Base-by-base conservation (phyloP, 2,113 vertebrate genomes). In the Stictonetta naevosa region DNA sequence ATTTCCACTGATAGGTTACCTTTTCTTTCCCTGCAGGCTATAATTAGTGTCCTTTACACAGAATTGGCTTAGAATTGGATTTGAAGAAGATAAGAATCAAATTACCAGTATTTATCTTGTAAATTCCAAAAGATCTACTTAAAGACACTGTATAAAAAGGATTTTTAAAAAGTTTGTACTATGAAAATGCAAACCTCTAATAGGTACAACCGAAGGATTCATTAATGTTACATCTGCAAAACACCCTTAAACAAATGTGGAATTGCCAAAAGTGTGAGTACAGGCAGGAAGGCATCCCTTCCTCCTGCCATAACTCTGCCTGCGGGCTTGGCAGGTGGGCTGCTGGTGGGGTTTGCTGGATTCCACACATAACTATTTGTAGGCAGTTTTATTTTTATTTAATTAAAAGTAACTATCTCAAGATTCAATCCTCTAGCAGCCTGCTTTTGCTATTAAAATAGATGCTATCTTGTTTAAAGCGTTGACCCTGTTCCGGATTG, bases 41-140 rank as follows among this genome's bases (percentile, higher is more conserved):
- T 98, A 98, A 98, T 98, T 98, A 98, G 98, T 96, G 98, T 98
- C 98, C 98, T 98, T 98, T 98, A 97, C 97, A 96, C 94, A 96
- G 97, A 98, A 98, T 98, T 98, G 98, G 97, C 97, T 98, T 96
- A 96, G 97, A 98, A 98, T 98, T 98, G 98, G 98, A 98, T 98
- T 98, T 98, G 97, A 97, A 96, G 97, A 97, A 98, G 98, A 98
- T 98, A 98, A 98, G 98, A 98, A 98, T 98, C 98, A 98, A 98
- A 98, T 98, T 98, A 98, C 98, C 96, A 98, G 98, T 98, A 98
- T 98, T 98, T 98, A 98, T 98, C 98, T 98, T 98, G 98, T 98
- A 98, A 98, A 98, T 98, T 98, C 98, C 97, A 96, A 96, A 98
- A 98, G 98, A 98, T 97, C 97, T 98, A 95, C 97, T 85, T 96